These are phyloP conservation scores for Pseudoatta argentina DNA, from an alignment of 1,140 invertebrate species.

Conservation along the genomic window DNA sequence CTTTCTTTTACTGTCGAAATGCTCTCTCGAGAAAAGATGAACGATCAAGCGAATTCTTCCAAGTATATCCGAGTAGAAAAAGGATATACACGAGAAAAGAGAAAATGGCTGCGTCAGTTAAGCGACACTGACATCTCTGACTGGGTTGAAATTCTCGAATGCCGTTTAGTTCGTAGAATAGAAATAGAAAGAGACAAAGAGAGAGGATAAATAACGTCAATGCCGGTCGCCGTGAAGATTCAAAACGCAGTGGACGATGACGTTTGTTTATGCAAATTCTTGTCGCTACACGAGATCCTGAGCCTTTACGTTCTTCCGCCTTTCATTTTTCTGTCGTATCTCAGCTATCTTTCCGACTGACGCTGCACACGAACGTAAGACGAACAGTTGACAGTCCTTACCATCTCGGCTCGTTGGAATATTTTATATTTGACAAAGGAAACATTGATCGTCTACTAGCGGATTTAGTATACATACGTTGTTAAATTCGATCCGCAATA, in stretches of 20 bases:
- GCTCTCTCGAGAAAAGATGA: conserved; percentile 6
- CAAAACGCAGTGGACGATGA: conserved; percentile 57
- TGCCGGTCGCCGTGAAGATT: conserved; percentile 52
- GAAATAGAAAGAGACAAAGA: background rate
- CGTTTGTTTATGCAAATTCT: conserved; percentile 78
- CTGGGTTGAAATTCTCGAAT: conserved; percentile 32
- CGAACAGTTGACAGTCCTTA: conserved; percentile 30
- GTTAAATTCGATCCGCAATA: background rate
- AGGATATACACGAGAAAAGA: background rate
- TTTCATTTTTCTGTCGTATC: conserved; percentile 41
- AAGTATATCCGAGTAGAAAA: conserved; percentile 18
- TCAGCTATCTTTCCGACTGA: conserved; percentile 4
- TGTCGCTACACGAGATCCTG: background rate
- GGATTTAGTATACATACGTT: background rate
- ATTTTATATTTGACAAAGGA: conserved; percentile 67
- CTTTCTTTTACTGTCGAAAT: conserved; percentile 41
- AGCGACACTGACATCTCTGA: conserved; percentile 41
- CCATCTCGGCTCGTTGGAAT: conserved; percentile 66
- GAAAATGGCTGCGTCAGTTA: conserved; percentile 39
- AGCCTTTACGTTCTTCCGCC: conserved; percentile 48
- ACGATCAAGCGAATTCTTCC: conserved; percentile 40
- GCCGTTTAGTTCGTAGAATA: conserved; percentile 1
- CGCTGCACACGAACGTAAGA: conserved; percentile 11
- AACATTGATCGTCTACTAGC: conserved; percentile 26
- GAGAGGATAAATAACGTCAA: conserved; percentile 69